Evolutionary conservation across 1,140 invertebrate genomes (phyloP).

Genomic region (Calliopsis andreniformis): DNA sequence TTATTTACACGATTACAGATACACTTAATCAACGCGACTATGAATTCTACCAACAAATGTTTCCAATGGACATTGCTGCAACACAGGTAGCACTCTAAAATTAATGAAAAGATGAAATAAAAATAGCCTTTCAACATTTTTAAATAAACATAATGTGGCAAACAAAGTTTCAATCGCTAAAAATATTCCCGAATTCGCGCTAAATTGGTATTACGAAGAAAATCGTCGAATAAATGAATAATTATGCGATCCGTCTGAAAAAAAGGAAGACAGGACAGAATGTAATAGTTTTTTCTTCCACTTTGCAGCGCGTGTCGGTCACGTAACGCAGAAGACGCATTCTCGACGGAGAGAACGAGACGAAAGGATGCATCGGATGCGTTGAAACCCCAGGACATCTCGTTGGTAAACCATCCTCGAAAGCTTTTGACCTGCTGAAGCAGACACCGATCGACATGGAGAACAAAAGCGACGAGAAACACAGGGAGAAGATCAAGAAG

Average conservation of each 20-base stretch:
- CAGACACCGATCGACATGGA: conserved; percentile 23
- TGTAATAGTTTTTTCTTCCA: conserved; percentile 9
- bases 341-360: neutral
- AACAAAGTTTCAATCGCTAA: no score
- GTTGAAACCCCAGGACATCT: neutral
- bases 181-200: neutral
- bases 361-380: conserved; percentile 43
- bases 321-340: conserved; percentile 3
- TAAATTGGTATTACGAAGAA: neutral
- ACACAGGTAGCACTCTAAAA: no score
- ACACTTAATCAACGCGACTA: no score
- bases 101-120: no score
- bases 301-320: conserved; percentile 33
- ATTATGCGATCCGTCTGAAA: no score
- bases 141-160: no score
- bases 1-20: no score
- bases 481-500: conserved; percentile 74
- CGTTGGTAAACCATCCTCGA: neutral
- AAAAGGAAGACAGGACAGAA: no score
- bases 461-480: conserved; percentile 69
- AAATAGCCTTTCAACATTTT: no score
- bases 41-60: no score
- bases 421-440: neutral
- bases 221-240: no score
- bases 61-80: no score